These are phyloP conservation scores for Aspidoscelis tigris DNA, from an alignment of 2,113 vertebrate genomes.

Conservation along the genomic window DNA sequence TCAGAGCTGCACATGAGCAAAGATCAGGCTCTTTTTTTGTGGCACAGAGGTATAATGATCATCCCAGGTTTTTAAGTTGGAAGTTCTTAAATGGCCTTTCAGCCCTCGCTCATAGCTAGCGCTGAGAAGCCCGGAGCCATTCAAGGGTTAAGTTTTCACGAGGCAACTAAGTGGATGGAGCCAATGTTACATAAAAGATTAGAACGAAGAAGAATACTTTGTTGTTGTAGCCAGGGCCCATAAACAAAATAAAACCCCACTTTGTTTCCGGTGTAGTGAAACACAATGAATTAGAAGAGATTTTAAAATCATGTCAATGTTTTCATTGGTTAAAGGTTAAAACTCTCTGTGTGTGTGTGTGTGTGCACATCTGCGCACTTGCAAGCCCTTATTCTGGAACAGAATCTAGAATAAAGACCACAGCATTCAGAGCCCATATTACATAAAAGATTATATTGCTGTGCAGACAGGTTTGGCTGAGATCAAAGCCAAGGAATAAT, in stretches of 20 bases:
- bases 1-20: neutral
- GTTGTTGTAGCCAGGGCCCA: too few relatives aligned
- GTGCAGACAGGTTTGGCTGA: neutral
- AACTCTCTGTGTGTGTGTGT: too few relatives aligned
- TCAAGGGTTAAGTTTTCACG: neutral
- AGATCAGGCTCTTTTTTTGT: neutral
- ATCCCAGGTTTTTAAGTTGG: neutral
- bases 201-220: neutral
- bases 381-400: too few relatives aligned
- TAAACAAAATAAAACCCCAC: too few relatives aligned
- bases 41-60: neutral
- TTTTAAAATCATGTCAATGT: too few relatives aligned
- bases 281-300: too few relatives aligned
- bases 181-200: neutral
- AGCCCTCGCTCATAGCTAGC: accelerated
- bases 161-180: neutral
- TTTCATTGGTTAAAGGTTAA: too few relatives aligned
- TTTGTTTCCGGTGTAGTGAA: too few relatives aligned
- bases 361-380: too few relatives aligned
- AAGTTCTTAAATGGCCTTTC: constrained; percentile 11
- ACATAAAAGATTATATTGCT: neutral
- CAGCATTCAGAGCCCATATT: too few relatives aligned
- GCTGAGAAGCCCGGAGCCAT: neutral
- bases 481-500: neutral
- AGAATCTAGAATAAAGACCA: too few relatives aligned